These are phyloP conservation scores for Microhierax caerulescens DNA, from an alignment of 2,797 vertebrate species.

Conservation along the genomic window DNA sequence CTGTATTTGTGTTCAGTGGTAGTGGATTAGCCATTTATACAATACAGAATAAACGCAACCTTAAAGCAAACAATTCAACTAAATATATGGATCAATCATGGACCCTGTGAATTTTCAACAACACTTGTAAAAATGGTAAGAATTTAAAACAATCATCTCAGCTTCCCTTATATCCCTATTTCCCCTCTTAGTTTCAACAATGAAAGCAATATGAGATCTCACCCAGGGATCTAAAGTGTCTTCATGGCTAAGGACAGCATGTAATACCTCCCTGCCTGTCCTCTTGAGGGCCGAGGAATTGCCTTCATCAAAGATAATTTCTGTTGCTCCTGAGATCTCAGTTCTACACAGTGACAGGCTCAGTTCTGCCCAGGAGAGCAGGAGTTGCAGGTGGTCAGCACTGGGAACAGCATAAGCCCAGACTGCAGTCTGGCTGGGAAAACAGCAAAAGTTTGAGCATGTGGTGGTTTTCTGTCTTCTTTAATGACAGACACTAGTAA, in stretches of 20 bases:
- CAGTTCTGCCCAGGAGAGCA: not conserved
- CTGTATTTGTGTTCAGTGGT: conserved; percentile 2
- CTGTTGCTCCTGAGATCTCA: not conserved
- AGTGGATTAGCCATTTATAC: conserved; percentile 24
- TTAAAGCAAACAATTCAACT: conserved; percentile 39
- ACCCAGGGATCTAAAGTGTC: not conserved
- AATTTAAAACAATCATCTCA: not conserved
- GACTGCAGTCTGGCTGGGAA: not conserved
- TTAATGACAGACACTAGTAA: not conserved
- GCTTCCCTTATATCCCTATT: not conserved
- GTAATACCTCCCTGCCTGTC: not conserved
- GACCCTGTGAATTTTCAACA: not conserved
- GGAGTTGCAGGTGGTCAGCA: not conserved
- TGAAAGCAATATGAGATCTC: not conserved
- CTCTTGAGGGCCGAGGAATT: not conserved
- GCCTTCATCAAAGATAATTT: not conserved
- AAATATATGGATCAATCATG: conserved; percentile 18
- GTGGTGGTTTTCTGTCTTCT: not conserved
- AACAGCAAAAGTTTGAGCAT: not conserved
- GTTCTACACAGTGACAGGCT: not conserved
- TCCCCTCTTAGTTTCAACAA: not conserved
- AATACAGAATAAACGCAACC: conserved; percentile 17
- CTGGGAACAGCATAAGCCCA: not conserved
- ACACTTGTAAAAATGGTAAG: not conserved
- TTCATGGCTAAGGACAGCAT: not conserved